A percentile compares a stretch with the other conserved stretches of the same genome.
Conservation (phyloP, 1,140 invertebrate species). For the Steinernema feltiae region DNA sequence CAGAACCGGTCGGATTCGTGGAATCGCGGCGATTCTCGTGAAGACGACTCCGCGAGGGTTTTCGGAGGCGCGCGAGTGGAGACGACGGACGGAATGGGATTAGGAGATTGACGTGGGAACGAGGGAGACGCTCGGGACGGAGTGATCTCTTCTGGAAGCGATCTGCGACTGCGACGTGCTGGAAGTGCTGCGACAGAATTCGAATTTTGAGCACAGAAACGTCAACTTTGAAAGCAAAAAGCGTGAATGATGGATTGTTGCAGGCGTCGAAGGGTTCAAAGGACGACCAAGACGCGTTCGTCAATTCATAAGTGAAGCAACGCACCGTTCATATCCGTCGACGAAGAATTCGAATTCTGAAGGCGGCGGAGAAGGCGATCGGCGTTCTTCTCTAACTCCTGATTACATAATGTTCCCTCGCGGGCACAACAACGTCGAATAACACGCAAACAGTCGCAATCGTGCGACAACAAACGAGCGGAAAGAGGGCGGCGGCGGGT, state of each 20-base stretch:
- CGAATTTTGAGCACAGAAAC: too few species aligned
- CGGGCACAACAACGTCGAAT: neutral
- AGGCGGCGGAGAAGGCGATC: neutral
- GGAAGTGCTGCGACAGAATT: too few species aligned
- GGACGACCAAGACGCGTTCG: constrained; percentile 20
- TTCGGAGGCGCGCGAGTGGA: neutral
- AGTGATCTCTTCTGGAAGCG: too few species aligned
- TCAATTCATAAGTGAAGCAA: too few species aligned
- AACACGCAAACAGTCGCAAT: neutral
- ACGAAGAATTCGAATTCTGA: neutral
- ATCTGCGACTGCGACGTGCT: too few species aligned
- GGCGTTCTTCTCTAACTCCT: neutral
- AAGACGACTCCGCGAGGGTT: neutral
- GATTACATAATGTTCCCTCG: neutral
- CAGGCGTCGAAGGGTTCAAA: too few species aligned
- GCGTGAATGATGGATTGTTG: too few species aligned
- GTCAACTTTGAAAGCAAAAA: too few species aligned
- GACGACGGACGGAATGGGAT: neutral
- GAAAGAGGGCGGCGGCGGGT: neutral
- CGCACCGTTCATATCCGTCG: neutral
- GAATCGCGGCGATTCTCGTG: neutral
- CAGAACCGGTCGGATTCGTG: neutral
- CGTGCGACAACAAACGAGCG: neutral
- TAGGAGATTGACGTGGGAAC: neutral
- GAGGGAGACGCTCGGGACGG: neutral